Conservation (phyloP, 23 tunicate genomes). For the Halocynthia aurantium region DNA sequence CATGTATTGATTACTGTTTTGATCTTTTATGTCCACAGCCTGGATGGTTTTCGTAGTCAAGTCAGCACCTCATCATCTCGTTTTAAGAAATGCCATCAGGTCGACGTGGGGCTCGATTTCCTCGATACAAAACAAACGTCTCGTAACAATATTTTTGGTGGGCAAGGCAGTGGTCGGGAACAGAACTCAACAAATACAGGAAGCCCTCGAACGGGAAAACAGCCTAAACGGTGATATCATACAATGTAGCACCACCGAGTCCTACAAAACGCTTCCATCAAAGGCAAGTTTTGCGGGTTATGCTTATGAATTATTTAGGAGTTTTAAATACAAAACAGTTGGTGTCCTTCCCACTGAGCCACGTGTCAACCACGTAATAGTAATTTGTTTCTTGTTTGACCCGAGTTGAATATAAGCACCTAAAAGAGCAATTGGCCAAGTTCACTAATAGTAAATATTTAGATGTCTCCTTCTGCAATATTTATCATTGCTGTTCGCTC, state of each 20-base stretch:
- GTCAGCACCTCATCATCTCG: slow-evolving; percentile 44
- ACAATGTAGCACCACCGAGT: slow-evolving; percentile 55
- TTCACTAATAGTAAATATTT: too few species aligned
- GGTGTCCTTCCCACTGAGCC: too few species aligned
- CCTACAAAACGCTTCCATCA: slow-evolving; percentile 50
- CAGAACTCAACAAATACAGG: background rate
- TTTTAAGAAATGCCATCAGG: slow-evolving; percentile 33
- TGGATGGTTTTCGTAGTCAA: slow-evolving; percentile 79
- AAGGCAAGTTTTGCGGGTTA: slow-evolving; percentile 29
- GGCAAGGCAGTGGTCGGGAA: slow-evolving; percentile 16
- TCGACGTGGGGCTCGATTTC: slow-evolving; percentile 59
- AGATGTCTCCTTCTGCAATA: too few species aligned
- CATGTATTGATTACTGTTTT: background rate
- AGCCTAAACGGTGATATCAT: slow-evolving; percentile 58
- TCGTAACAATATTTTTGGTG: slow-evolving; percentile 39
- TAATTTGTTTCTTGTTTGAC: too few species aligned
- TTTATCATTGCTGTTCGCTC: too few species aligned
- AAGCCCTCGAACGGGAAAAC: slow-evolving; percentile 53
- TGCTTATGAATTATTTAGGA: too few species aligned
- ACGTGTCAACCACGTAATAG: too few species aligned
- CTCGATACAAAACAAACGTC: slow-evolving; percentile 3
- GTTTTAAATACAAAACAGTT: too few species aligned
- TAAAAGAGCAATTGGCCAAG: too few species aligned
- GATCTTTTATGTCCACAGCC: background rate
- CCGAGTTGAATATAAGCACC: too few species aligned